These are phyloP conservation scores for Rhinopomastus cyanomelas DNA, from an alignment of 2,113 vertebrate species.

Conservation along the genomic window DNA sequence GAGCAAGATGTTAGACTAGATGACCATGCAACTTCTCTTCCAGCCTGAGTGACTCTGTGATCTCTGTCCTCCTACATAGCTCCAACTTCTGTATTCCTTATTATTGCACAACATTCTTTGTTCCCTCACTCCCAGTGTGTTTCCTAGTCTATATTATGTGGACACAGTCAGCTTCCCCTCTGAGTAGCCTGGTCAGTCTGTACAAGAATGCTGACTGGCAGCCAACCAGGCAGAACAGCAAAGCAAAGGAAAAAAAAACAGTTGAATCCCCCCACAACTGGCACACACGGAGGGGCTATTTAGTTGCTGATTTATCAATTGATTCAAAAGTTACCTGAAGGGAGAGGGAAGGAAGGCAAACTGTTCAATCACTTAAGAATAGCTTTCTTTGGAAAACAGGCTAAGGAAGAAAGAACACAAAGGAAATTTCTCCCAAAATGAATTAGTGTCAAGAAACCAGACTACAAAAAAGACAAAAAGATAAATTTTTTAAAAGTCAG, in stretches of 20 bases:
- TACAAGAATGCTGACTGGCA: not conserved
- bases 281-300: not conserved
- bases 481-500: not conserved
- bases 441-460: not conserved
- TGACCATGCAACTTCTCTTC: not conserved
- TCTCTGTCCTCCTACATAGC: not conserved
- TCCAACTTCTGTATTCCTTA: not conserved
- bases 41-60: not conserved
- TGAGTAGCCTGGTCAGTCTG: not conserved
- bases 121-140: not conserved
- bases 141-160: not conserved
- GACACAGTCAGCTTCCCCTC: not conserved
- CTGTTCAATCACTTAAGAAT: not conserved
- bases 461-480: not conserved
- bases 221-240: not conserved
- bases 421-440: not conserved
- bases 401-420: not conserved
- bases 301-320: not conserved
- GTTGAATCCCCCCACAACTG: not conserved
- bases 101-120: not conserved
- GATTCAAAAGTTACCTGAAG: not conserved
- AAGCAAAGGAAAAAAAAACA: not conserved
- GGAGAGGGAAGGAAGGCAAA: not conserved
- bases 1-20: not conserved
- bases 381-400: not conserved